Conservation (phyloP, 1,140 invertebrate genomes). For the Bombyx mandarina region DNA sequence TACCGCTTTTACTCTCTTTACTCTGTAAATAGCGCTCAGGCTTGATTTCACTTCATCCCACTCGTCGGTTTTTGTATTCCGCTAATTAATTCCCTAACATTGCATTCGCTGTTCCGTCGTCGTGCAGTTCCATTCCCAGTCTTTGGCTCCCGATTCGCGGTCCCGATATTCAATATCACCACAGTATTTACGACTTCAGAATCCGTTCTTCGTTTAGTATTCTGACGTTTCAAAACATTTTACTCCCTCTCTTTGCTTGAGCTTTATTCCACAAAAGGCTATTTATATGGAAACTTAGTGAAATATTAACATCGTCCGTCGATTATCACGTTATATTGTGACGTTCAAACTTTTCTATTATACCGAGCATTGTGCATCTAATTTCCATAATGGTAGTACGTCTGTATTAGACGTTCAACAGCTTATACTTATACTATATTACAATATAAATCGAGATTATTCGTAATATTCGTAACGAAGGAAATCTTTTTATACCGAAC, state of each 20-base stretch:
- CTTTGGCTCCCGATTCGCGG: slow-evolving; percentile 17
- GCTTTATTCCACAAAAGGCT: slow-evolving; percentile 27
- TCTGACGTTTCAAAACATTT: too few relatives aligned
- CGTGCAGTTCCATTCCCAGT: slow-evolving; percentile 4
- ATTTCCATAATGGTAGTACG: slow-evolving; percentile 54
- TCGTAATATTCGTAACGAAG: slow-evolving; percentile 23
- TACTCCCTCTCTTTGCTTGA: slow-evolving; percentile 5
- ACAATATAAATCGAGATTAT: slow-evolving; percentile 24
- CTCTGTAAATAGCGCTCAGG: slow-evolving; percentile 37
- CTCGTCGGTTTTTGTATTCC: slow-evolving; percentile 33
- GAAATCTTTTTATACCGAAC: slow-evolving; percentile 6
- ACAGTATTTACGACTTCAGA: too few relatives aligned
- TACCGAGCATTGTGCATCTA: slow-evolving; percentile 41
- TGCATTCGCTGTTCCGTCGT: background rate
- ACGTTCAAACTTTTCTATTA: slow-evolving; percentile 48
- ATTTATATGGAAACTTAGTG: slow-evolving; percentile 60
- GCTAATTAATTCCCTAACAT: slow-evolving; percentile 45
- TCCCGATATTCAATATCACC: slow-evolving; percentile 1
- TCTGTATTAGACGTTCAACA: slow-evolving; percentile 28
- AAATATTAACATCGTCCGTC: slow-evolving; percentile 59
- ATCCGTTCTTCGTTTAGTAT: too few relatives aligned
- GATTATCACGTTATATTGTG: slow-evolving; percentile 59
- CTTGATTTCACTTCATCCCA: slow-evolving; percentile 44
- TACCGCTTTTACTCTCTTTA: slow-evolving; percentile 44
- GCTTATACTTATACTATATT: slow-evolving; percentile 16